phyloP scores from a whole-genome alignment of 1,140 invertebrate species.

The Aradophagus sp. region DNA sequence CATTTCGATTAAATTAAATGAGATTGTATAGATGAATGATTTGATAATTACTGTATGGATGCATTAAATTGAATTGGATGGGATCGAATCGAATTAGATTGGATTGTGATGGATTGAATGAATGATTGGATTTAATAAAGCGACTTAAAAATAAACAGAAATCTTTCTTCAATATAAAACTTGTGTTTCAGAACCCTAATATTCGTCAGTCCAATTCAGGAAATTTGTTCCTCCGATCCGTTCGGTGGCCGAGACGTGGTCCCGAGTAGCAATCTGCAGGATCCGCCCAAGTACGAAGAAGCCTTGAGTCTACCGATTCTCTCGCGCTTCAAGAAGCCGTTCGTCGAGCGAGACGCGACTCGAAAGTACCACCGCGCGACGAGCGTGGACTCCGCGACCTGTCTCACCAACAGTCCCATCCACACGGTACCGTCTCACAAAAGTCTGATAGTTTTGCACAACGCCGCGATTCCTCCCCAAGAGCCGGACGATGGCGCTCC shows the following conservation, averaged over 20 bases:
- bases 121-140: too few species aligned
- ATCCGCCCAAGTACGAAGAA: constrained; percentile 75
- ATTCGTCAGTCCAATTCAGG: constrained; percentile 79
- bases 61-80: too few species aligned
- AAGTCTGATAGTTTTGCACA: constrained; percentile 42
- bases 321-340: constrained; percentile 74
- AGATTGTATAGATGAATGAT: neutral
- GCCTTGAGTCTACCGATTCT: constrained; percentile 75
- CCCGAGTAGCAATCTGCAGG: constrained; percentile 73
- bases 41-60: too few species aligned
- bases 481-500: constrained; percentile 12
- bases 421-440: constrained; percentile 55
- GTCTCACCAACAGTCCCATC: constrained; percentile 19
- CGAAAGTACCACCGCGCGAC: constrained; percentile 54
- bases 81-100: too few species aligned
- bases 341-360: constrained; percentile 50
- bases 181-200: constrained; percentile 71
- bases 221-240: constrained; percentile 78
- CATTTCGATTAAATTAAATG: neutral
- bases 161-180: too few species aligned
- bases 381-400: constrained; percentile 55
- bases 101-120: too few species aligned
- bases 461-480: constrained; percentile 14
- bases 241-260: constrained; percentile 75
- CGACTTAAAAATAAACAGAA: too few species aligned